These are phyloP conservation scores for Nanorana parkeri DNA, from an alignment of 2,113 vertebrate genomes.

Conservation along the genomic window DNA sequence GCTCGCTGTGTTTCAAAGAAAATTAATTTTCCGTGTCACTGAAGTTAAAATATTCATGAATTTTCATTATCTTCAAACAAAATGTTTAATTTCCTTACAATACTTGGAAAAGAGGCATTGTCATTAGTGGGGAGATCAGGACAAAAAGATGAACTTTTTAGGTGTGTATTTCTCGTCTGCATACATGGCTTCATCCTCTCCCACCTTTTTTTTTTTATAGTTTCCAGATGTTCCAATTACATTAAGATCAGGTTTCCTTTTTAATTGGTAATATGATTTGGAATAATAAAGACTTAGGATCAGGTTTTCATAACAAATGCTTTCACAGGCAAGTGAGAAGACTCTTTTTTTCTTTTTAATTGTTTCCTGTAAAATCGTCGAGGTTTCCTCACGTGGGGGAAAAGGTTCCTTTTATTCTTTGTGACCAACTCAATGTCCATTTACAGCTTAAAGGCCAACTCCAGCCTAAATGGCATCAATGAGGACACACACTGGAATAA, in stretches of 20 bases:
- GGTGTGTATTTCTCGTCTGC: slow-evolving; percentile 12
- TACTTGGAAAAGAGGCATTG: not conserved
- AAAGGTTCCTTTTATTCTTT: slow-evolving; percentile 8
- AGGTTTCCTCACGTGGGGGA: not conserved
- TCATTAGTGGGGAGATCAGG: not conserved
- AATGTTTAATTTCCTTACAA: not conserved
- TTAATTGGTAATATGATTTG: slow-evolving; percentile 51
- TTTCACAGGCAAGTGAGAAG: slow-evolving; percentile 12
- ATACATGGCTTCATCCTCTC: slow-evolving; percentile 7
- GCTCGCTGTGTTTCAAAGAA: slow-evolving; percentile 2
- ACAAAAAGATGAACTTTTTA: not conserved
- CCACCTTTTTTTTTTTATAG: slow-evolving; percentile 24
- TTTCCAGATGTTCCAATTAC: slow-evolving; percentile 33
- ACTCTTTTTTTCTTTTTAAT: not conserved
- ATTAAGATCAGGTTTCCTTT: slow-evolving; percentile 39
- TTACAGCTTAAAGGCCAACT: not conserved
- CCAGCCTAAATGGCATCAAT: no score
- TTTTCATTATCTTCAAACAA: not conserved
- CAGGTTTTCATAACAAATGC: slow-evolving; percentile 23
- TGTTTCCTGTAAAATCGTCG: not conserved
- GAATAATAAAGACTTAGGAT: slow-evolving; percentile 42
- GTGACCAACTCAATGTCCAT: not conserved
- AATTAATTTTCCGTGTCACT: not conserved
- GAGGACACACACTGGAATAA: no score
- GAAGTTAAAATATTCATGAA: slow-evolving; percentile 14